Base-by-base conservation (phyloP, 1,140 invertebrate species). In the Diplogasteroides magnus region DNA sequence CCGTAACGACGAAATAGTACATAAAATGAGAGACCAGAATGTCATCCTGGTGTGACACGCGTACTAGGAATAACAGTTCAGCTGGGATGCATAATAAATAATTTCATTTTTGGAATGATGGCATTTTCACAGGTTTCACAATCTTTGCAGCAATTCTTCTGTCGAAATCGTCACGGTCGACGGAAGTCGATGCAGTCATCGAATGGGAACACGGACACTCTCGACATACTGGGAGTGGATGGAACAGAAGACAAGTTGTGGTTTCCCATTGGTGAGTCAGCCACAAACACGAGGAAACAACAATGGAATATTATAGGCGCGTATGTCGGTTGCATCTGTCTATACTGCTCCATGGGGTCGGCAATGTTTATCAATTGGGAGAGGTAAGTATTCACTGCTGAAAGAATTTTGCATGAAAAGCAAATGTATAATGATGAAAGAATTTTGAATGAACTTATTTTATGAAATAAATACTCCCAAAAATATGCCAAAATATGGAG, bases 301-400 rank as follows among this genome's bases (percentile, higher is more conserved):
- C 27, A 23, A 23, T 58, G 26, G 37, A 48, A 48, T 6, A 15
- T 66, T 77, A 71, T 61, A 77, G 77, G 77, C 60, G 80, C 81
- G 29, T 82, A 82, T 64, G 81, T 82, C 29, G 57, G 66, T 23
- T 82, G 81, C 64, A 82, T 82, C 31, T 83, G 80, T 65, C 59
- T 82, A 31, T 82, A 82, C 68, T 82, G 80, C 66, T 82, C 79
- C 37, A 78, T 82, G 72, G 80, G 80, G 6, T 80, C 81, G 37
- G 73, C 75, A 15, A 83, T 82, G 81, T 79, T 77, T 64, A 76
- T 77, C 59, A 79, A 73, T 57, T 79, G 78, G 78, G 78, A 79
- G 61, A 64, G 73, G 70, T 72, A 31, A 58, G 2, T 23, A 2
- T 69, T 58, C n/a, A 6, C 37, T n/a, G n/a, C n/a, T n/a, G n/a